Base-by-base conservation (phyloP, 2,797 vertebrate species). In the Schizopygopsis malacanthus region DNA sequence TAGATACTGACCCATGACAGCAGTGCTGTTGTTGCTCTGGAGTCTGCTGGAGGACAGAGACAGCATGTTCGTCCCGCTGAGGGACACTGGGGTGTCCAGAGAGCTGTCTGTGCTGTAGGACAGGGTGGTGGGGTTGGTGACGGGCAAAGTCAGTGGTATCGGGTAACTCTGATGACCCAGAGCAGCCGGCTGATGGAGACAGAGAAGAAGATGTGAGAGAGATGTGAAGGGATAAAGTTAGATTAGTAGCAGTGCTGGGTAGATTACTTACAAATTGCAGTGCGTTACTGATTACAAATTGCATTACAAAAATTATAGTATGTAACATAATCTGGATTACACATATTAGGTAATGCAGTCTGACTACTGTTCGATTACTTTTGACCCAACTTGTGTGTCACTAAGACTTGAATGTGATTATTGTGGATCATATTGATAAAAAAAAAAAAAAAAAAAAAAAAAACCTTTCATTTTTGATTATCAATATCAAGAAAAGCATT, bases 121-220 rank as follows among this genome's bases (percentile, higher is more conserved):
- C 90, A 97, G 91, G 88, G 94, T 93, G 89, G 94, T 94, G 87
- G 95, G 95, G 78, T 95, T 96, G 92, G 93, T 95, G 92, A 96
- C 94, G 0, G 96, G 95, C 85, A 97, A 94, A 0, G 95, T 94
- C 88, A 95, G 93, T 0, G 97, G 97, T 97, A 98, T 96, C 2
- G 95, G 95, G 92, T 98, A 98, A 93, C 95, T 97, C 90, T 97
- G 97, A 91, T 96, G 96, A 3, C 96, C 94, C 85, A 96, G 87
- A 75, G 94, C 95, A 79, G 95, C 94, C 25, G 97, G 95, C 98
- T 99, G 90, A 4, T 88, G 87, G 39, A 72, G 88, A 72, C 4
- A 65, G 8, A 82, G 39, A 89, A 73, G 79, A 84, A 9, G 54
- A 81, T 22, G 79, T 22, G 5, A 89, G 41, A 82, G 61, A 47